phyloP scores from a whole-genome alignment of 2,888 invertebrate genomes.

The Uloborus plumipes region DNA sequence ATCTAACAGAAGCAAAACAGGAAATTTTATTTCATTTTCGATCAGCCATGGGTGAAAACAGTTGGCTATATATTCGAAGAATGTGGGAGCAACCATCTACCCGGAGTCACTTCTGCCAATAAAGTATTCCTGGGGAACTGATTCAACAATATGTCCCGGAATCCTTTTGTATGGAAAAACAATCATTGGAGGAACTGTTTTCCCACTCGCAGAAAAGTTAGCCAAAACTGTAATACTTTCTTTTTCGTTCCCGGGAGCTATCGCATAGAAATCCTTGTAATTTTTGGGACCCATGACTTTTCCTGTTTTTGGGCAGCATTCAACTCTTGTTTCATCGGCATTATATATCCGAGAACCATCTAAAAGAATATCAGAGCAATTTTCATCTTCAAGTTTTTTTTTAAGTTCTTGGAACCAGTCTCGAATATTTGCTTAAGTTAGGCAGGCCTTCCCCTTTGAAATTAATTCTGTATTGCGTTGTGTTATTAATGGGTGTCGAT shows the following conservation, averaged over 20 bases:
- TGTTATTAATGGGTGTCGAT: too few relatives aligned
- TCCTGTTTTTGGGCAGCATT: slow-evolving; percentile 1
- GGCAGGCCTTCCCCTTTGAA: neutral
- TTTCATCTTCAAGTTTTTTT: neutral
- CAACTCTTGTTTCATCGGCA: neutral
- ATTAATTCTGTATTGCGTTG: neutral
- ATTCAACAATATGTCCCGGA: too few relatives aligned
- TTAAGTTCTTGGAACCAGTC: neutral
- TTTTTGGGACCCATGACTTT: neutral
- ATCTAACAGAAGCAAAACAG: too few relatives aligned
- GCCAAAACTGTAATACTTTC: neutral
- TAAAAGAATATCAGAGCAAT: neutral
- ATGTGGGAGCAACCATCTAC: too few relatives aligned
- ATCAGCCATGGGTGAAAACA: too few relatives aligned
- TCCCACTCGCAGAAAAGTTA: too few relatives aligned
- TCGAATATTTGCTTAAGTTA: neutral
- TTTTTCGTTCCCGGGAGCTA: neutral
- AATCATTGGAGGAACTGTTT: too few relatives aligned
- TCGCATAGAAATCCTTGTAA: neutral
- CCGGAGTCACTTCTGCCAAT: too few relatives aligned
- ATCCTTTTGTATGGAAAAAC: too few relatives aligned
- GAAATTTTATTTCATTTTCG: too few relatives aligned
- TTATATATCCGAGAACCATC: neutral
- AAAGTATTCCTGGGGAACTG: too few relatives aligned
- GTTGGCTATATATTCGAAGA: too few relatives aligned